Conservation (phyloP, 2,113 vertebrate species). For the Physeter macrocephalus region DNA sequence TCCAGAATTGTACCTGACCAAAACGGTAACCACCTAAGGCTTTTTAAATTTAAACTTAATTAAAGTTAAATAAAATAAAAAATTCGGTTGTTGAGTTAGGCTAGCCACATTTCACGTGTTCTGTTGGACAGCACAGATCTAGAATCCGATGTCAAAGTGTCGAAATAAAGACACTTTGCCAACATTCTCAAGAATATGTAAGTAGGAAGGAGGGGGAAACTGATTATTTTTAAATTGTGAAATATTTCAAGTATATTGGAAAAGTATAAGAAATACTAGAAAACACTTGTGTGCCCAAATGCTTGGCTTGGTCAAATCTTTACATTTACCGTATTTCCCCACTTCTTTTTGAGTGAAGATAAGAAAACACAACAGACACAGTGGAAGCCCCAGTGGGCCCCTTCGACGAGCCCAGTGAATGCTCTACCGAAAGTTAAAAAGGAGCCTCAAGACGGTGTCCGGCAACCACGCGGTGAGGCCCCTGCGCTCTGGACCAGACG, state of each 20-base stretch:
- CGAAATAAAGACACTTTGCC: neutral
- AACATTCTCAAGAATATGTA: neutral
- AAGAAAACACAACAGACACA: neutral
- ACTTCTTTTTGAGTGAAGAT: neutral
- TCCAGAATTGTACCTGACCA: neutral
- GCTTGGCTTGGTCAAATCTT: neutral
- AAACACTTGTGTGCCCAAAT: neutral
- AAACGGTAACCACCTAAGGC: neutral
- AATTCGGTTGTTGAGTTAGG: neutral
- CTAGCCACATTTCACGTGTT: neutral
- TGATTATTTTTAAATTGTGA: neutral
- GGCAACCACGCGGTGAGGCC: neutral
- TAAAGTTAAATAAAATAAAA: neutral
- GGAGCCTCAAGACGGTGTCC: accelerated
- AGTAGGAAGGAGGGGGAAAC: neutral
- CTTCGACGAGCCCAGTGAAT: neutral
- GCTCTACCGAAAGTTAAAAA: neutral
- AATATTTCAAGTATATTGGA: neutral
- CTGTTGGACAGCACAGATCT: neutral
- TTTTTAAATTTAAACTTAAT: neutral
- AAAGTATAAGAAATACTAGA: neutral
- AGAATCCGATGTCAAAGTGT: neutral
- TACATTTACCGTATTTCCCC: no score
- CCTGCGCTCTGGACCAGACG: neutral
- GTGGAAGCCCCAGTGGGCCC: neutral